Percentiles rank a stretch among this genome's conserved stretches.
These are phyloP conservation scores for Rhagologus leucostigma DNA, from an alignment of 2,113 vertebrate genomes.

Conservation along the genomic window DNA sequence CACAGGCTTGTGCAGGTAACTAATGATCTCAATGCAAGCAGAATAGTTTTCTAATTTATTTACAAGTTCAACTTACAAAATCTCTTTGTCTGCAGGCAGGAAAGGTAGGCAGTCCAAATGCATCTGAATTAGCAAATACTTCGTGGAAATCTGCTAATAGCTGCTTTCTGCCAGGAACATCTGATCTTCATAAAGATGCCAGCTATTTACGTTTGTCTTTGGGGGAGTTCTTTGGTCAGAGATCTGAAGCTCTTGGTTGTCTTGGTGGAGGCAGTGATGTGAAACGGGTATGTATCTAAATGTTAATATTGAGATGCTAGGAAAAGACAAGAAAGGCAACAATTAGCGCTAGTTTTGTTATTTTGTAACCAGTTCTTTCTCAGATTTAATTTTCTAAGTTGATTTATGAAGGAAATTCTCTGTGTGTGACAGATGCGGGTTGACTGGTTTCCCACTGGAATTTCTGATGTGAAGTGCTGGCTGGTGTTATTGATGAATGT, in stretches of 20 bases:
- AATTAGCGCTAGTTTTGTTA: neutral
- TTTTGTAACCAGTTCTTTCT: neutral
- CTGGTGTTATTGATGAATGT: neutral
- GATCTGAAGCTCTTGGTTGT: conserved; percentile 93
- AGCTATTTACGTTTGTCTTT: conserved; percentile 89
- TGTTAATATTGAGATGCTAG: neutral
- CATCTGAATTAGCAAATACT: conserved; percentile 67
- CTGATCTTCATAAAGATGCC: conserved; percentile 76
- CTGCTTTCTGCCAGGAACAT: conserved; percentile 73
- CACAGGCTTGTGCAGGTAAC: conserved; percentile 89
- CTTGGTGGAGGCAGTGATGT: conserved; percentile 79
- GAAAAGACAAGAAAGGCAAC: neutral
- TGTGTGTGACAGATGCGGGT: neutral
- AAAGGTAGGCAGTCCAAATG: conserved; percentile 71
- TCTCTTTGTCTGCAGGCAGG: conserved; percentile 75
- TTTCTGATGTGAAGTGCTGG: neutral
- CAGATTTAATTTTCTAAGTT: neutral
- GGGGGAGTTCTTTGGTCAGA: conserved; percentile 90
- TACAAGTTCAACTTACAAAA: neutral
- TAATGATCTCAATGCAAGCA: neutral
- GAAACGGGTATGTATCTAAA: conserved; percentile 82
- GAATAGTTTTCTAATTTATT: neutral
- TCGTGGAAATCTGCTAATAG: conserved; percentile 82
- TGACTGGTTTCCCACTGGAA: neutral
- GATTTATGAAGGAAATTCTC: neutral